These are phyloP conservation scores for Drosophila anomalata DNA, from an alignment of 2,888 invertebrate species.

Conservation along the genomic window DNA sequence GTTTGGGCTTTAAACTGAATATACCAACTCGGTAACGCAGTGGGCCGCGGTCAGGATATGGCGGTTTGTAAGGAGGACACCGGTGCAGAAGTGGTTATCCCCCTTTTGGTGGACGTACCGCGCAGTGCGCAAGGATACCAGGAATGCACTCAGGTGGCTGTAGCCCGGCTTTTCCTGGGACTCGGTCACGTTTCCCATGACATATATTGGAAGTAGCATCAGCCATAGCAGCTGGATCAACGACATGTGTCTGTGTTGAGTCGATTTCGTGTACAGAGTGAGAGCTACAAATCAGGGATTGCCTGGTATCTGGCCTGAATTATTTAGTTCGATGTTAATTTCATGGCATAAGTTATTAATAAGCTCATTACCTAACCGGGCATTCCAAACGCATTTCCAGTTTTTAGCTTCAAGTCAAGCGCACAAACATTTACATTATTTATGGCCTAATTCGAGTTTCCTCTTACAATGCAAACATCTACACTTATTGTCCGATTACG, in stretches of 20 bases:
- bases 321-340: background rate
- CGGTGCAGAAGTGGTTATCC: constrained; percentile 43
- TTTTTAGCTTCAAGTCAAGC: constrained; percentile 28
- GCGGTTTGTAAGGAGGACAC: constrained; percentile 10
- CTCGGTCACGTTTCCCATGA: background rate
- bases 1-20: background rate
- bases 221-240: background rate
- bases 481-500: constrained; percentile 19
- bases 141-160: background rate
- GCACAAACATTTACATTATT: constrained; percentile 33
- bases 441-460: constrained; percentile 19
- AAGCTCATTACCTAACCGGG: background rate
- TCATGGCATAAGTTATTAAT: constrained; percentile 3
- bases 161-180: background rate
- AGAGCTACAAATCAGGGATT: background rate
- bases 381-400: background rate
- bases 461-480: constrained; percentile 26
- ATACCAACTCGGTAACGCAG: constrained; percentile 34
- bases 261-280: background rate
- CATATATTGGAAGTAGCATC: background rate
- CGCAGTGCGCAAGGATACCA: constrained; percentile 34
- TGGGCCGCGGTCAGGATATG: constrained; percentile 38
- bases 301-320: background rate
- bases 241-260: background rate
- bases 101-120: constrained; percentile 9